Evolutionary conservation across 2,113 vertebrate genomes (phyloP).

Genomic region (Ptilorrhoa leucosticta): DNA sequence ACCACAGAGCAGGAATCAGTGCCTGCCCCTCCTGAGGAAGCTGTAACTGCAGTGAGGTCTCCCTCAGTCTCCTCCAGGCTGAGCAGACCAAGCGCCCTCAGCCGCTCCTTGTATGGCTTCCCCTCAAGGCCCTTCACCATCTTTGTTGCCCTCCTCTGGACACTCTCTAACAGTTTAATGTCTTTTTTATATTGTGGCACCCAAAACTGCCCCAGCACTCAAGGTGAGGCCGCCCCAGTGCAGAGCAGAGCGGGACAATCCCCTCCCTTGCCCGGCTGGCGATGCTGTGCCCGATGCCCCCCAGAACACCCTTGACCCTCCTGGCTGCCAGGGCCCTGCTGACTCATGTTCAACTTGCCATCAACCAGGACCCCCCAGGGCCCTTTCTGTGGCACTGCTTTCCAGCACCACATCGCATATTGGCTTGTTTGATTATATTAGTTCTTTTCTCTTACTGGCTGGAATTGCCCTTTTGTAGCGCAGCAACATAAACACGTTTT

Average conservation of each 20-base stretch:
- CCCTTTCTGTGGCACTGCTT: background rate
- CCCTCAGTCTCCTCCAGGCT: background rate
- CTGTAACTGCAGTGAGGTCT: background rate
- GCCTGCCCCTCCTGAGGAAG: background rate
- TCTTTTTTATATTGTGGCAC: fast-evolving
- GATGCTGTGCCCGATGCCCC: background rate
- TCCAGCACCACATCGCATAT: background rate
- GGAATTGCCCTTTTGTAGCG: background rate
- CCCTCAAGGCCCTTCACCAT: background rate
- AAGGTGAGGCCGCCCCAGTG: fast-evolving
- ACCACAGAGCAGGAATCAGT: background rate
- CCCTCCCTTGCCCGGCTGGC: background rate
- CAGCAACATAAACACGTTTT: background rate
- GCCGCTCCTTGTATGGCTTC: fast-evolving
- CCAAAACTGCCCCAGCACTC: fast-evolving
- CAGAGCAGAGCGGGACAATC: background rate
- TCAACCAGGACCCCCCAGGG: fast-evolving
- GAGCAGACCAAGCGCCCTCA: background rate
- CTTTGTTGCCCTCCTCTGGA: background rate
- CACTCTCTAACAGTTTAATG: fast-evolving
- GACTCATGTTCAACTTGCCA: fast-evolving
- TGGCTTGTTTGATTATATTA: background rate
- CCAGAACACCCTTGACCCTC: background rate
- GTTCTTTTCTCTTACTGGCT: background rate
- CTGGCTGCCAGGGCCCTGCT: background rate